Base-by-base conservation (phyloP, 2,888 invertebrate genomes). In the Ophraella communa region DNA sequence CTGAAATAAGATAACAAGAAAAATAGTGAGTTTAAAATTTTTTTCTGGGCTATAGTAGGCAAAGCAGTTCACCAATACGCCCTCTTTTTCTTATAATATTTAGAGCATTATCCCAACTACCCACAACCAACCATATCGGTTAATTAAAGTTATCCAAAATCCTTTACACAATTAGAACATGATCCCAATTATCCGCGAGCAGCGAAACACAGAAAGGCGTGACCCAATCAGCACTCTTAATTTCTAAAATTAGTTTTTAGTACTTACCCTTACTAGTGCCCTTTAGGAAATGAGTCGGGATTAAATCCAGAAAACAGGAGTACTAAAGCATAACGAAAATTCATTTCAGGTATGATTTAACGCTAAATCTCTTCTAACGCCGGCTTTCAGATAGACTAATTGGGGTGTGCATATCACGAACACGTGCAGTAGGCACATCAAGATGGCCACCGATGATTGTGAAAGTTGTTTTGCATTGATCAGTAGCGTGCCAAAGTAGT, bases 271-370 rank as follows among this genome's bases (percentile, higher is more conserved):
- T 33, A 27, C 11, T 42, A 55, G 24, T 64, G 65, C 56, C 42
- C 45, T 21, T 45, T 21, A 21, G 20, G 21, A 27, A 39, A 39
- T 39, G 39, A 33, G 62, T 64, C 44, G 55, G 64, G 68, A 70
- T 67, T 70, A 65, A 62, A 69, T 65, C 62, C 53, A 51, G 49
- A 23, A 51, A 51, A 56, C 52, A 45, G 60, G 53, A 45, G 47
- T 59, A 60, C 60, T 69, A 68, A 64, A 66, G 54, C 64, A 45
- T 62, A 62, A 61, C 47, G 62, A 73, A 74, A 52, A 74, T 74
- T 74, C 73, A 73, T 75, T 77, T 73, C 73, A 69, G 75, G 75
- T 73, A 71, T 76, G 75, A 77, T 78, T 78, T 77, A 75, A 73
- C 73, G 72, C 68, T 70, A 73, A 77, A 73, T 76, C 75, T 73